phyloP scores from a whole-genome alignment of 2,888 invertebrate genomes.

The Urechis unicinctus region DNA sequence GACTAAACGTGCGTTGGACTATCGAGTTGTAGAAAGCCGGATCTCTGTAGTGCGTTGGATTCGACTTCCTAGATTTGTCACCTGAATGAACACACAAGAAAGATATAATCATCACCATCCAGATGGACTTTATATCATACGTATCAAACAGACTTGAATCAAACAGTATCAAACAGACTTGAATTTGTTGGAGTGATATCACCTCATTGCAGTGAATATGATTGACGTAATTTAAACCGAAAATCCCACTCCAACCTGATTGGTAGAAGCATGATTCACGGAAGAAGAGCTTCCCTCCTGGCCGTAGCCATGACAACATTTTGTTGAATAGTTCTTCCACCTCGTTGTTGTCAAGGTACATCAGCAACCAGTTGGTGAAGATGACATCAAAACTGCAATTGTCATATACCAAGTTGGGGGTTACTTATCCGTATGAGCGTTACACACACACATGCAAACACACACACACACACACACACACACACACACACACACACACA shows the following conservation, averaged over 20 bases:
- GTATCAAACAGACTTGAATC: too few species aligned
- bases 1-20: neutral
- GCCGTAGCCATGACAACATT: slow-evolving; percentile 53
- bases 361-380: slow-evolving; percentile 59
- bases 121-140: too few species aligned
- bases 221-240: too few species aligned
- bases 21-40: slow-evolving; percentile 47
- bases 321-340: slow-evolving; percentile 49
- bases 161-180: too few species aligned
- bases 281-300: slow-evolving; percentile 54
- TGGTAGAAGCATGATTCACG: slow-evolving; percentile 57
- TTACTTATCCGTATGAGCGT: too few species aligned
- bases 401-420: too few species aligned
- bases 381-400: slow-evolving; percentile 53
- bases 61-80: slow-evolving; percentile 15
- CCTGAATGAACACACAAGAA: slow-evolving; percentile 4
- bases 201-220: too few species aligned
- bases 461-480: too few species aligned
- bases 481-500: neutral
- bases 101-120: too few species aligned
- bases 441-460: too few species aligned
- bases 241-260: slow-evolving; percentile 52
- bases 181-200: too few species aligned
- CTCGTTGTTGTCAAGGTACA: slow-evolving; percentile 56
- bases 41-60: slow-evolving; percentile 50